Evolutionary conservation across 1,140 invertebrate species (phyloP).

Genomic region (Chionoecetes opilio): DNA sequence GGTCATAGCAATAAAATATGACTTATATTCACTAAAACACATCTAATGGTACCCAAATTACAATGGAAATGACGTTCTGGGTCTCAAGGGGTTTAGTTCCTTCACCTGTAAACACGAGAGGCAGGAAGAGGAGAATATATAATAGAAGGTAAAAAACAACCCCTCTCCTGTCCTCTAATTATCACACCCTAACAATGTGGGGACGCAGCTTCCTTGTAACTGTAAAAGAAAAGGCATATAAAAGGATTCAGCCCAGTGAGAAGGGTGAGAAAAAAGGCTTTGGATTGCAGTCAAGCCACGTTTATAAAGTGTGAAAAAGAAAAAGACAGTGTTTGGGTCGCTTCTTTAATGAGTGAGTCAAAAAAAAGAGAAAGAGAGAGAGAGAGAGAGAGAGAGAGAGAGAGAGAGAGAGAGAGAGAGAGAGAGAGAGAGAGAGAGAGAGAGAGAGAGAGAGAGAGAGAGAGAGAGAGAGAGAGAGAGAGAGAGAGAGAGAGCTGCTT

Average conservation of each 20-base stretch:
- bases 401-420: constrained; percentile 19
- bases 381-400: constrained; percentile 39
- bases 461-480: constrained; percentile 52
- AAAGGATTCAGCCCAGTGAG: not conserved
- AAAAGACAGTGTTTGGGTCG: not conserved
- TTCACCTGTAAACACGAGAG: not conserved
- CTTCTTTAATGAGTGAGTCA: not conserved
- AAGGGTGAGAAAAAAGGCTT: no score
- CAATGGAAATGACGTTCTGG: no score
- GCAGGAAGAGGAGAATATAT: not conserved
- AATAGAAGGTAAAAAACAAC: not conserved
- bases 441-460: constrained; percentile 56
- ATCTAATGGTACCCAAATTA: no score
- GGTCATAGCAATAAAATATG: no score
- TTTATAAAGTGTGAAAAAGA: not conserved
- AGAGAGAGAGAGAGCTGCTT: not conserved
- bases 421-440: constrained; percentile 44
- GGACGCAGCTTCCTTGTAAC: not conserved
- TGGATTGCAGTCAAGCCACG: not conserved
- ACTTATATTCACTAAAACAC: no score
- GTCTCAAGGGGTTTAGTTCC: no score
- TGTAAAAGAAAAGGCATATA: not conserved
- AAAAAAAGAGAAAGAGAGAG: constrained; percentile 59
- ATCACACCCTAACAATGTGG: not conserved
- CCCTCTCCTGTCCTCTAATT: not conserved